Conservation (phyloP, 2,797 vertebrate genomes). For the Sardinella longiceps region DNA sequence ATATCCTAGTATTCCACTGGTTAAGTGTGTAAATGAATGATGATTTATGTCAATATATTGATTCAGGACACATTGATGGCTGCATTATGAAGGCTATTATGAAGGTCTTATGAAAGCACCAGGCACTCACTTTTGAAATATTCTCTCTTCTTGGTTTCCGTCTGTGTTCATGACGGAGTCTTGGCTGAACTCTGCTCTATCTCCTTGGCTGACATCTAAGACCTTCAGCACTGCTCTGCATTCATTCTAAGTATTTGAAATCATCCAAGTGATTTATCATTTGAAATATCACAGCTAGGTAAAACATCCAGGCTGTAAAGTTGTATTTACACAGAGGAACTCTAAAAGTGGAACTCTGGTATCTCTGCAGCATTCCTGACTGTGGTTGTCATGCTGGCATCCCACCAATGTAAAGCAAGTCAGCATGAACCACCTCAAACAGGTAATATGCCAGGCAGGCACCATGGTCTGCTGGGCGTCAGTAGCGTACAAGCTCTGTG, state of each 20-base stretch:
- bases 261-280: slow-evolving; percentile 19
- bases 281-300: background rate
- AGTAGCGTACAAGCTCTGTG: slow-evolving; percentile 38
- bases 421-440: slow-evolving; percentile 54
- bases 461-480: slow-evolving; percentile 37
- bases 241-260: background rate
- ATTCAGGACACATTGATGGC: too few relatives aligned
- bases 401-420: slow-evolving; percentile 57
- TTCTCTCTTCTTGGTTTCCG: background rate
- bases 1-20: too few relatives aligned
- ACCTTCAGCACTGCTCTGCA: background rate
- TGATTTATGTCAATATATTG: too few relatives aligned
- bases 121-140: too few relatives aligned
- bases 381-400: slow-evolving; percentile 55
- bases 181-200: background rate
- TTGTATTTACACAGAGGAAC: slow-evolving; percentile 58
- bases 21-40: too few relatives aligned
- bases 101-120: too few relatives aligned
- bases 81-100: too few relatives aligned
- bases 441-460: slow-evolving; percentile 51
- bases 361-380: slow-evolving; percentile 55
- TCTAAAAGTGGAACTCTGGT: slow-evolving; percentile 50
- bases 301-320: slow-evolving; percentile 44
- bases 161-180: background rate
- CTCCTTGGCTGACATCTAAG: background rate